Conservation (phyloP, 2,113 vertebrate species). For the Scartelaos histophorus region DNA sequence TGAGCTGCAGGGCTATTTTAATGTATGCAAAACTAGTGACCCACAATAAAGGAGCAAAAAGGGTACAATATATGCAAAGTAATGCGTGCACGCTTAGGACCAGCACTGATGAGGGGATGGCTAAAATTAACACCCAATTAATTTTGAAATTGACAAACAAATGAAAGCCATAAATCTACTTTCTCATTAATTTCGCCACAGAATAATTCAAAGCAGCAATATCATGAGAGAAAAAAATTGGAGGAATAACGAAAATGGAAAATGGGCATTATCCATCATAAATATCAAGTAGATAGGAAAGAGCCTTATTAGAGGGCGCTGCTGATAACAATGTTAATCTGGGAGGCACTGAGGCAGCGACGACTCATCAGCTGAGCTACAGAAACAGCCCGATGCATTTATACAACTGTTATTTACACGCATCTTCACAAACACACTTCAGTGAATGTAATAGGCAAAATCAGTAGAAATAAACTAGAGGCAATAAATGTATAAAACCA, state of each 20-base stretch:
- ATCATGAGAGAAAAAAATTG: constrained; percentile 78
- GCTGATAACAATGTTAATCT: constrained; percentile 68
- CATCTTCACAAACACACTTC: constrained; percentile 30
- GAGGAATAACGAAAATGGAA: constrained; percentile 63
- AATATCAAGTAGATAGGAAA: constrained; percentile 97
- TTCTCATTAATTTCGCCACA: constrained; percentile 96
- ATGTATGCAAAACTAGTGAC: constrained; percentile 99
- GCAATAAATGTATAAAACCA: background rate
- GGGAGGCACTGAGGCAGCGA: constrained; percentile 43
- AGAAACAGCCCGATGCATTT: constrained; percentile 30
- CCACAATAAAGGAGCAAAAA: constrained; percentile 90
- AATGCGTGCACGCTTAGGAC: constrained; percentile 85
- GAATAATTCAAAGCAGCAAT: constrained; percentile 98
- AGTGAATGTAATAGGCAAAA: background rate
- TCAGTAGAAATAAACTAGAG: constrained; percentile 8
- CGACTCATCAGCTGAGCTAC: constrained; percentile 39
- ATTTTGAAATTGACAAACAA: constrained; percentile 99
- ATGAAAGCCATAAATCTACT: constrained; percentile 99
- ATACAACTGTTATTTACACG: constrained; percentile 51
- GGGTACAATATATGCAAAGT: constrained; percentile 94
- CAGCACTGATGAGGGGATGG: constrained; percentile 93
- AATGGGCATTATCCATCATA: constrained; percentile 96
- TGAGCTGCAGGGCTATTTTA: constrained; percentile 94
- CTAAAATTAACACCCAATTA: constrained; percentile 99
- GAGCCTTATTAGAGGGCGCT: constrained; percentile 79